Conservation (phyloP, 2,797 vertebrate species). For the Apodemus agrarius region DNA sequence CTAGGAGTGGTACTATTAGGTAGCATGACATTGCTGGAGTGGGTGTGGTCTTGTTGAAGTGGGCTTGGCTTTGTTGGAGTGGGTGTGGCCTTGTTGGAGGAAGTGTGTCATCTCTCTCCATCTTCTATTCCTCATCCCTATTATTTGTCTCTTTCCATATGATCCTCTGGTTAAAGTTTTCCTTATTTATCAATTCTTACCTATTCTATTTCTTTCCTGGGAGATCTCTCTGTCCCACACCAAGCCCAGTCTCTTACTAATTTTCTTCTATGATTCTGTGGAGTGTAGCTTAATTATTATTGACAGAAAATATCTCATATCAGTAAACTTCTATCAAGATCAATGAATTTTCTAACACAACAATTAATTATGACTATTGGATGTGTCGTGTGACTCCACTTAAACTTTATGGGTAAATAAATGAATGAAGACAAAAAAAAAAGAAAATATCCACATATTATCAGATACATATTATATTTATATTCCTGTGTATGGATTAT, state of each 20-base stretch:
- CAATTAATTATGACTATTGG: constrained; percentile 41
- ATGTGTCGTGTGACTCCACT: not conserved
- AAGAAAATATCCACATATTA: not conserved
- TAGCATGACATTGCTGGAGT: too few species aligned
- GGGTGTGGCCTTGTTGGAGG: too few species aligned
- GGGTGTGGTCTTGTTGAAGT: too few species aligned
- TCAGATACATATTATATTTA: not conserved
- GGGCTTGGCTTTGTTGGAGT: too few species aligned
- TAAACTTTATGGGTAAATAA: constrained; percentile 56
- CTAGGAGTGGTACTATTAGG: not conserved
- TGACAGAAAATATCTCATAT: not conserved
- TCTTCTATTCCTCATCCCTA: not conserved
- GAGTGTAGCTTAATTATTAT: not conserved
- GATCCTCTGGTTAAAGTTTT: not conserved
- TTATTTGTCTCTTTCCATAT: not conserved
- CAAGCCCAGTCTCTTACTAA: not conserved
- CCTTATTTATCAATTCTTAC: not conserved
- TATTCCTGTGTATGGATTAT: not conserved
- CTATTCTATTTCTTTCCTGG: not conserved
- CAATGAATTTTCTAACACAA: not conserved
- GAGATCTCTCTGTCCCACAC: not conserved
- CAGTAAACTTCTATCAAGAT: not conserved
- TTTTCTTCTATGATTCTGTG: not conserved
- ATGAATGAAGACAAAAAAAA: constrained; percentile 39
- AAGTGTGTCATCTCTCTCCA: not conserved